Percentiles rank a stretch among this genome's conserved stretches.
Evolutionary conservation across 2,888 invertebrate species (phyloP).

Genomic region (Lycaena phlaeas): DNA sequence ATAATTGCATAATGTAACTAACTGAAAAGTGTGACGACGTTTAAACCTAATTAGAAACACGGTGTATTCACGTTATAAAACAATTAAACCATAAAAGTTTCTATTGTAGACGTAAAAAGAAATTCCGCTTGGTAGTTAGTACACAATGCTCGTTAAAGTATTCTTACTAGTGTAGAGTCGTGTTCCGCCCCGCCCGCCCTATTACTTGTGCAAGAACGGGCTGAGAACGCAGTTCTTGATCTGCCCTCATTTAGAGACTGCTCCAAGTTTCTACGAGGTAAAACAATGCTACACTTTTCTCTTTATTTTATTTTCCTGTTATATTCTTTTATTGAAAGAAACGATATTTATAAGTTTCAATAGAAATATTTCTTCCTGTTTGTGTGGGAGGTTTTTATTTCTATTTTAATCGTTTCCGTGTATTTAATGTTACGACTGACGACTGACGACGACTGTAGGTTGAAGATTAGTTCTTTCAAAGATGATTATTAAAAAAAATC

Average conservation of each 20-base stretch:
- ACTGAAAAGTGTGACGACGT: too few species aligned
- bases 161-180: slow-evolving; percentile 1
- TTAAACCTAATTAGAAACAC: slow-evolving; percentile 2
- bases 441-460: too few species aligned
- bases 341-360: slow-evolving; percentile 1
- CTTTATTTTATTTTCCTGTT: neutral
- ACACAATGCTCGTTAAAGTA: slow-evolving; percentile 3
- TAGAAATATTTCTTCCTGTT: slow-evolving; percentile 1
- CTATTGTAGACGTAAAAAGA: slow-evolving; percentile 7
- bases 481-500: too few species aligned
- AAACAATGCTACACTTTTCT: slow-evolving; percentile 6
- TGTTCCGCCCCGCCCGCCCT: neutral
- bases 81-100: slow-evolving; percentile 6
- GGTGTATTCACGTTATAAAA: slow-evolving; percentile 6
- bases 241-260: slow-evolving; percentile 5
- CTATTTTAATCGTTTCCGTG: neutral
- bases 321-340: neutral
- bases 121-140: slow-evolving; percentile 6
- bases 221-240: slow-evolving; percentile 8
- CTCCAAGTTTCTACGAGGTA: slow-evolving; percentile 4
- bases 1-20: too few species aligned
- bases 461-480: too few species aligned
- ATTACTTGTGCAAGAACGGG: slow-evolving; percentile 5
- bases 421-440: too few species aligned
- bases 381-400: neutral